Evolutionary conservation across 2,113 vertebrate genomes (phyloP), one percentile per base, ranked within the genome.

Genomic region (Chaetodon auriga): DNA sequence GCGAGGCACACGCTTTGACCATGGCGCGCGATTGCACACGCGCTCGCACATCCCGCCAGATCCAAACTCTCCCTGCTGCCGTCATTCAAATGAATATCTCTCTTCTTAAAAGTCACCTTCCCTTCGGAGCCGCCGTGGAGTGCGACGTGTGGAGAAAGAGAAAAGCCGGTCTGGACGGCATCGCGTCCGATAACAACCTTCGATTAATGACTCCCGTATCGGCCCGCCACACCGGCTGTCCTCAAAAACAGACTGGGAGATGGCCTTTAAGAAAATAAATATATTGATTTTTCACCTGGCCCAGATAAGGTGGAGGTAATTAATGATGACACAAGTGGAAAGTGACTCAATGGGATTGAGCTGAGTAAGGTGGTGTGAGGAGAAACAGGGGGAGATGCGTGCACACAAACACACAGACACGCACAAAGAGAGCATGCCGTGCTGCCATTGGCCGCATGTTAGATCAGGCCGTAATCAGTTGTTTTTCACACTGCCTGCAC

Each of bases 201-300:
- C 88, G 76, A 93, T 93, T 90, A 90, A 90, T 84, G 85, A 87
- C 75, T 81, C 51, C 41, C 3, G 45, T 82, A 60, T 83, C 12
- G 51, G 69, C 48, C 62, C 16, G 75, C 75, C 16, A 43, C 21
- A 7, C 88, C 1, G 38, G 18, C 86, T 75, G 65, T 89, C 81
- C 87, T 89, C 65, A 87, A 73, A 89, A 89, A 89, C 76, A 82
- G 63, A 88, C 74, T 58, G 14, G 43, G 70, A 84, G 80, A 84
- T 85, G 89, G 86, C 90, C 89, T 92, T 91, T 90, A 88, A 82
- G 81, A 91, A 92, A 91, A 90, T 82, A 89, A 90, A 92, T 89
- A 80, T 81, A 92, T 90, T 6, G 87, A 94, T 92, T 90, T 71
- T 69, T 79, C 72, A 90, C 87, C 84, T 87, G 61, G 61, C 43